Evolutionary conservation across 2,113 vertebrate species (phyloP).

Genomic region (Laticauda laticaudata): DNA sequence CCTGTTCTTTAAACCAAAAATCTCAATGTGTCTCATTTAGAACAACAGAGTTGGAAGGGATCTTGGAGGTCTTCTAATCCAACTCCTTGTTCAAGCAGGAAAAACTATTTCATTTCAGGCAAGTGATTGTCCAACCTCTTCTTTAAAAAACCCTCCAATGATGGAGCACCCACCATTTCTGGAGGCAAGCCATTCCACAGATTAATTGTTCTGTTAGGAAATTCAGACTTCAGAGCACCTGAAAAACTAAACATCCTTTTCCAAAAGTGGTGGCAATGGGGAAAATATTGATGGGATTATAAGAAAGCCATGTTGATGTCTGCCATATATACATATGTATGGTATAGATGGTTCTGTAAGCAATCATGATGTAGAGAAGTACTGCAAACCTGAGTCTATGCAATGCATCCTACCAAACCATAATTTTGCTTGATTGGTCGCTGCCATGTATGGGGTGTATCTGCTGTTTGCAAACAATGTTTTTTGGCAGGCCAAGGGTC

Average conservation of each 20-base stretch:
- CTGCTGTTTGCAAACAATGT: background rate
- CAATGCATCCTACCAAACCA: background rate
- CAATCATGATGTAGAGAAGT: too few relatives aligned
- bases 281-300: background rate
- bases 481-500: background rate
- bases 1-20: background rate
- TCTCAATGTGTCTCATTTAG: background rate
- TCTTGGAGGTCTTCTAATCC: background rate
- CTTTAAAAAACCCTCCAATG: background rate
- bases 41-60: background rate
- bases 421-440: background rate
- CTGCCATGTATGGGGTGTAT: background rate
- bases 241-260: background rate
- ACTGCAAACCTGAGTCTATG: background rate
- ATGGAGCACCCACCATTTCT: background rate
- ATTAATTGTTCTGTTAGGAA: background rate
- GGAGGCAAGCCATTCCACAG: background rate
- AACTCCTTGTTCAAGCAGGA: background rate
- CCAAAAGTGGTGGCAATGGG: background rate
- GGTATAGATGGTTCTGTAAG: background rate
- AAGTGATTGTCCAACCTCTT: background rate
- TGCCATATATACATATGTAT: background rate
- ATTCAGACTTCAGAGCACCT: background rate
- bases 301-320: background rate
- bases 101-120: background rate